These are phyloP conservation scores for Pelagia noctiluca DNA, from an alignment of 30 jellyfish, hydroid and myxozoan genomes.

Conservation along the genomic window DNA sequence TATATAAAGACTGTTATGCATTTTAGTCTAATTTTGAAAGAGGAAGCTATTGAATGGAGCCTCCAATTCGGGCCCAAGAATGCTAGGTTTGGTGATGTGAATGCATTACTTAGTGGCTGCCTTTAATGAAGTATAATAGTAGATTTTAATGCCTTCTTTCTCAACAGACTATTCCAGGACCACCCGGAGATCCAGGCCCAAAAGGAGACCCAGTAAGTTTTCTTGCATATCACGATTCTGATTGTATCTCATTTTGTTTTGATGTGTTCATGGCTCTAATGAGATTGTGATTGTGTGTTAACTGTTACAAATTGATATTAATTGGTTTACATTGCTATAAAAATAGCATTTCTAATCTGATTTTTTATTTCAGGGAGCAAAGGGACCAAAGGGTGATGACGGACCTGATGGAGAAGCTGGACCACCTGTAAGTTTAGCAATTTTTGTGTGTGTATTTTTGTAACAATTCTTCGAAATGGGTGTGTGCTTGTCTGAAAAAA, in stretches of 20 bases:
- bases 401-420: conserved; percentile 66
- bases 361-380: conserved; percentile 77
- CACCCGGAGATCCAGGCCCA: conserved; percentile 80
- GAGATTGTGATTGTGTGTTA: neutral
- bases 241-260: neutral
- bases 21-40: too few relatives aligned
- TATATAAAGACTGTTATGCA: too few relatives aligned
- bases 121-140: neutral
- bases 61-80: too few relatives aligned
- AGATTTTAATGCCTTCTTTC: neutral
- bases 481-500: too few relatives aligned
- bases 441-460: neutral
- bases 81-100: too few relatives aligned
- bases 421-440: conserved; percentile 6
- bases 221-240: neutral
- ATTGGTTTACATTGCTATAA: neutral
- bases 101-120: too few relatives aligned
- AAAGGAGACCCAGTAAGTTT: conserved; percentile 82
- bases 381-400: conserved; percentile 94
- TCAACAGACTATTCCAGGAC: conserved; percentile 50
- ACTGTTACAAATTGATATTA: neutral
- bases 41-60: too few relatives aligned
- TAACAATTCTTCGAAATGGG: too few relatives aligned
- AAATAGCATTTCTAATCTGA: neutral
- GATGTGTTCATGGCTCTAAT: neutral